Conservation (phyloP, 2,888 invertebrate species). For the Troides aeacus region DNA sequence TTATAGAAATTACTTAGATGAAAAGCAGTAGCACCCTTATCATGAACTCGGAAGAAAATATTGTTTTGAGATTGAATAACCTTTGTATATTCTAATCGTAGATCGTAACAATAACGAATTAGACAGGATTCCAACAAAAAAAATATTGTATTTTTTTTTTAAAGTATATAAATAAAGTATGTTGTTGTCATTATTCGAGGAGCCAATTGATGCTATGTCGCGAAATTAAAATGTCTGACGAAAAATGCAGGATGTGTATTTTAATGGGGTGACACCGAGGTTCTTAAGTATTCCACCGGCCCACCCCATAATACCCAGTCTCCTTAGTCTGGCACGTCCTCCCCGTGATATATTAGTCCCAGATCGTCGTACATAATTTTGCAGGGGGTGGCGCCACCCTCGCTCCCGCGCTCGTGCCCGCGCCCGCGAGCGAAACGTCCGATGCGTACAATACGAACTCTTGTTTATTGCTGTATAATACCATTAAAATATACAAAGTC, state of each 20-base stretch:
- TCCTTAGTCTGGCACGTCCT: constrained; percentile 80
- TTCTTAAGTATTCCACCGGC: constrained; percentile 79
- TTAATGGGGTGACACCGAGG: constrained; percentile 79
- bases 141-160: not conserved
- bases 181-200: not conserved
- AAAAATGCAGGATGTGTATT: constrained; percentile 78
- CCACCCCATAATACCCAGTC: constrained; percentile 78
- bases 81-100: too few relatives aligned
- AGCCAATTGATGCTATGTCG: constrained; percentile 50
- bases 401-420: constrained; percentile 42
- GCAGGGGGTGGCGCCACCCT: constrained; percentile 67
- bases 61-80: too few relatives aligned
- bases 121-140: not conserved
- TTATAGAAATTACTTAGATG: too few relatives aligned
- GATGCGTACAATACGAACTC: constrained; percentile 74
- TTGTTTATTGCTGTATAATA: constrained; percentile 76
- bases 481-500: constrained; percentile 32
- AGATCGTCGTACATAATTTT: constrained; percentile 81
- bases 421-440: constrained; percentile 59
- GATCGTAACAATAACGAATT: too few relatives aligned
- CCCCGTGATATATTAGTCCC: constrained; percentile 80
- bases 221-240: constrained; percentile 75
- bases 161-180: not conserved
- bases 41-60: too few relatives aligned
- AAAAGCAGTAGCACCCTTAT: too few relatives aligned